Evolutionary conservation across 2,113 vertebrate genomes (phyloP), one percentile per base, ranked within the genome.

Genomic region (Gyps fulvus): DNA sequence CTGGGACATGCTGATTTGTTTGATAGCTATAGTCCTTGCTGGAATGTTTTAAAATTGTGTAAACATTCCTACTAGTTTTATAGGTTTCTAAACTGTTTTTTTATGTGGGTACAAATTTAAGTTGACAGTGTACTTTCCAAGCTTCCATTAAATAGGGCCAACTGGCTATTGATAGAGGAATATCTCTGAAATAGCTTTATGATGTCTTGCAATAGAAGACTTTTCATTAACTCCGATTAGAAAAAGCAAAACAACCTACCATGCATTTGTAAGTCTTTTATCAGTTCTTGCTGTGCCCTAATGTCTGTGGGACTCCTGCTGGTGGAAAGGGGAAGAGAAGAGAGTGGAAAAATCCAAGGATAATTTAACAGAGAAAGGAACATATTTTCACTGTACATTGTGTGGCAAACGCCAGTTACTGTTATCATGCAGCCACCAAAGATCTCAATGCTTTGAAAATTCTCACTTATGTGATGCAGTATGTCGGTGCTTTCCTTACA

Each of bases 21-120:
- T 91, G 85, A 94, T 78, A 87, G 74, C 66, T 94, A 22, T 49
- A 80, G 78, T 85, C 26, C 50, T 85, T 69, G 22, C 78, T 94
- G 91, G 66, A 84, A 89, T 70, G 74, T 83, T 96, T 95, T 74
- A 38, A 32, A 91, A 84, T 72, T 87, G 42, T 70, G n/a, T 88
- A 85, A 96, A 80, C 87, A 91, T 90, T 95, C 73, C 77, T 91
- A 55, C 72, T 66, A 50, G 73, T 93, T 95, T 95, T 83, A 92
- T 82, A 81, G 31, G 7, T 73, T 83, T 83, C 49, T 94, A 80
- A 84, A 34, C 21, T 43, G 26, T 1, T 43, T 54, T 84, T 92
- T 32, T 21, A 91, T 50, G 62, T 36, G 43, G 25, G 36, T 72
- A 93, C 73, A 94, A 93, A 94, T 95, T 65, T 63, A 82, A 94